Base-by-base conservation (phyloP, 2,797 vertebrate genomes). In the Steatocranus sp. region DNA sequence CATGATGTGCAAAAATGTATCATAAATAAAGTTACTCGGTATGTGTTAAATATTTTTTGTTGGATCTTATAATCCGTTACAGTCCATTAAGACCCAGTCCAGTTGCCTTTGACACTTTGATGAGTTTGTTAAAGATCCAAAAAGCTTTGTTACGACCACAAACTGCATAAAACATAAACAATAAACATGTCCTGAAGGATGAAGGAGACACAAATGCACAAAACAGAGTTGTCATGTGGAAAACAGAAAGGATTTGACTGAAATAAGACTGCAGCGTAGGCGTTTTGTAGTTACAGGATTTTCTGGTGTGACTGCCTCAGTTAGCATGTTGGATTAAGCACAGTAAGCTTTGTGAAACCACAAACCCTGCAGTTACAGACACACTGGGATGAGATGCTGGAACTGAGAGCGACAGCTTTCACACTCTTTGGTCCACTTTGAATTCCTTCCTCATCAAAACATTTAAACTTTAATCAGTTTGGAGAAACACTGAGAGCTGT, bases 281-380 rank as follows among this genome's bases (percentile, higher is more conserved):
- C 41, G n/a, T 48, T 70, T 41, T 78, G 49, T 68, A 15, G 43
- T 83, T 75, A 78, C 58, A 85, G 76, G 83, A 87, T 88, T 80
- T 87, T 83, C 61, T 86, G 68, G 75, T 86, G 82, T 53, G 82
- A 70, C 85, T 75, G 83, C 80, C 53, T 83, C 82, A 17, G 36
- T 88, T 85, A 81, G 73, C 77, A 79, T 83, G 80, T 84, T 86
- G 77, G 86, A 90, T 89, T 79, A 87, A 86, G 78, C 78, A 49
- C 82, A 79, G 77, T 11, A 51, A 85, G 81, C 30, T 82, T 51
- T 43, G 43, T 75, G 20, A 73, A 27, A 70, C 78, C 56, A 12
- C 61, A 49, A 58, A 74, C 56, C 76, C 68, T 79, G 83, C 78
- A 63, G 38, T 74, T 14, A 70, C 20, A 30, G n/a, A 74, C 77